phyloP scores from a whole-genome alignment of 2,113 vertebrate species.

The Microcebus ravelobensis region DNA sequence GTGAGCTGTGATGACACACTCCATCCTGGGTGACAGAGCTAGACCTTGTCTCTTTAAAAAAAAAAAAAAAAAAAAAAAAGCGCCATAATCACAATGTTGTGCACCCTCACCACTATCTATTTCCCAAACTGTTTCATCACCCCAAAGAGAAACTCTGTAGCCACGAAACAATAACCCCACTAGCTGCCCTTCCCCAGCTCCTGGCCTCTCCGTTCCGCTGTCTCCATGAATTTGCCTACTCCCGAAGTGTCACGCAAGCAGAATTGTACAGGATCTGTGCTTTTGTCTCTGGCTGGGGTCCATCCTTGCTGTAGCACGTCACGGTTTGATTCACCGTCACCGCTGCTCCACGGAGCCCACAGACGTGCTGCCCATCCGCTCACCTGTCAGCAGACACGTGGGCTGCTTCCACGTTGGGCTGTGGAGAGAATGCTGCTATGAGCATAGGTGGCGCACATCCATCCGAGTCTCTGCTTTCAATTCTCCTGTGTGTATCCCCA shows the following conservation, averaged over 20 bases:
- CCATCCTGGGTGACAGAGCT: too few relatives aligned
- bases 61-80: too few relatives aligned
- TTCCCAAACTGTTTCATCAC: not conserved
- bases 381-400: not conserved
- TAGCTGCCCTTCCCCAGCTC: not conserved
- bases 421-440: too few relatives aligned
- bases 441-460: too few relatives aligned
- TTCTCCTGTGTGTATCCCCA: too few relatives aligned
- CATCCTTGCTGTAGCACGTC: not conserved
- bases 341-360: not conserved
- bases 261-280: not conserved
- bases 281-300: not conserved
- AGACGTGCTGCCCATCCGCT: not conserved
- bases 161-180: not conserved
- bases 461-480: too few relatives aligned
- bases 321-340: not conserved
- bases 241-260: not conserved
- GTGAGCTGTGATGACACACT: too few relatives aligned
- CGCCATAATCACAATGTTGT: too few relatives aligned
- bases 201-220: not conserved
- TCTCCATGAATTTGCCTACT: too few relatives aligned
- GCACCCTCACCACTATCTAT: rapidly evolving
- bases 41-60: too few relatives aligned
- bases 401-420: too few relatives aligned
- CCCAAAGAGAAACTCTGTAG: not conserved